Evolutionary conservation across 2,888 invertebrate species (phyloP).

Genomic region (Nemapogon koenigi): DNA sequence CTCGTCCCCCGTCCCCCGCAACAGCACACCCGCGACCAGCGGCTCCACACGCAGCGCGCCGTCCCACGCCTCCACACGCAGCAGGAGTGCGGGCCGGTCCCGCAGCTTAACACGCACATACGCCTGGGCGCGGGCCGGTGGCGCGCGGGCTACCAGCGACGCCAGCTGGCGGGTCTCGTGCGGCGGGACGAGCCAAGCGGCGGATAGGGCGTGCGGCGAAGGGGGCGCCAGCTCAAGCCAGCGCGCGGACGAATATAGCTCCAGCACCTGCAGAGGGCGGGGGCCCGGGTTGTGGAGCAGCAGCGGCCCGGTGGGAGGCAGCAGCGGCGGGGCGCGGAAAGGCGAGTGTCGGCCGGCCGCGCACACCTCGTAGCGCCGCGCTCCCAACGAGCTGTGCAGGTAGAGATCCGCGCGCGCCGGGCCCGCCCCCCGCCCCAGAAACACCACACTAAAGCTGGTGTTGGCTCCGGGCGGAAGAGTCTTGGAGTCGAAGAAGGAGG

Average conservation of each 20-base stretch:
- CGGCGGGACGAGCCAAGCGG: conserved; percentile 86
- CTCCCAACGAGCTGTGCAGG: conserved; percentile 94
- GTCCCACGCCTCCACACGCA: conserved; percentile 29
- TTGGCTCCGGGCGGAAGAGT: conserved; percentile 88
- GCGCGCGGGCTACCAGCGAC: conserved; percentile 76
- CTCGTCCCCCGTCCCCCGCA: conserved; percentile 39
- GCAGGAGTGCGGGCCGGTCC: not conserved
- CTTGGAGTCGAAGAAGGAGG: conserved; percentile 96
- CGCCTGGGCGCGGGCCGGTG: not conserved
- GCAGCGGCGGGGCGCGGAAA: conserved; percentile 88
- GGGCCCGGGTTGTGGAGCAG: conserved; percentile 94
- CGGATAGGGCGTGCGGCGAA: conserved; percentile 79
- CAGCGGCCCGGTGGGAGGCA: conserved; percentile 91
- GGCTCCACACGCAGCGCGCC: conserved; percentile 53
- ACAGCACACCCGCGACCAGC: conserved; percentile 47
- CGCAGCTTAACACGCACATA: not conserved
- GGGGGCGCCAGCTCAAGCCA: conserved; percentile 93
- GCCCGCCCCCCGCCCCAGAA: conserved; percentile 91
- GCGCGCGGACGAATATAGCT: conserved; percentile 87
- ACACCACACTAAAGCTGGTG: conserved; percentile 95
- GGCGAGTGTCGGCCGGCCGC: conserved; percentile 89
- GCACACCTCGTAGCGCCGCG: conserved; percentile 86
- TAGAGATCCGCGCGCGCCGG: conserved; percentile 85
- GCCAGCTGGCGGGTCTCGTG: conserved; percentile 88
- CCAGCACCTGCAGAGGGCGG: conserved; percentile 78